Evolutionary conservation across 1,140 invertebrate species (phyloP), one percentile per base, ranked within the genome.

Genomic region (Cydia fagiglandana): DNA sequence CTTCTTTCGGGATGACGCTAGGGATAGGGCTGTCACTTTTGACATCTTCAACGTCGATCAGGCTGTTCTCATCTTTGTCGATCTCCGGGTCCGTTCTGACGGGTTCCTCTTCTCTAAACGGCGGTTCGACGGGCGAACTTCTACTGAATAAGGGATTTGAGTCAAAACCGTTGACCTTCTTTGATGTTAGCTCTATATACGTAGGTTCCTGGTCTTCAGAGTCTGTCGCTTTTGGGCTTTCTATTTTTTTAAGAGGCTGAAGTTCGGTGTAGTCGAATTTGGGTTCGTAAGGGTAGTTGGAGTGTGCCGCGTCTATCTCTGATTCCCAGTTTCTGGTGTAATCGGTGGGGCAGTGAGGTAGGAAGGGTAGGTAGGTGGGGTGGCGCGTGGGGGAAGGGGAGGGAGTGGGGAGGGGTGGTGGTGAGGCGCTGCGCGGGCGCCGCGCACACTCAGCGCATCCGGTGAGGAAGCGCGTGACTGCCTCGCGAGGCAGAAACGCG

Each of bases 401-500:
- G 7, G 94, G 94, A 0, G 94, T 94, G 4, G 94, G 94, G 2
- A 94, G 86, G 0, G 94, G 93, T 0, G 90, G 86, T 50, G 95
- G 95, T 64, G 96, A 96, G 1, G 95, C 94, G 73, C 97, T 96
- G 80, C 97, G 95, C 80, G 97, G 97, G 76, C 97, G 95, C 84
- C 97, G 96, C 86, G 98, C 97, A 89, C 98, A 98, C 87, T 98
- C 97, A n/a, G 96, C 96, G 90, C 98, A 98, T 78, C 97, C 97
- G 83, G 98, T 96, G 38, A 99, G 95, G 91, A 99, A 99, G 81
- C 97, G 96, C 61, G 98, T 99, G 84, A 99, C 98, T 2, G 98
- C 98, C 93, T 99, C 98, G 45, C 98, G 95, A 1, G 98, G 98
- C 75, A 99, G 94, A 86, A 99, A 99, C 5, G 98, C 97, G 93